These are phyloP conservation scores for Isaurus tuberculatus DNA, from an alignment of 92 coral and sea anemone genomes.

Conservation along the genomic window DNA sequence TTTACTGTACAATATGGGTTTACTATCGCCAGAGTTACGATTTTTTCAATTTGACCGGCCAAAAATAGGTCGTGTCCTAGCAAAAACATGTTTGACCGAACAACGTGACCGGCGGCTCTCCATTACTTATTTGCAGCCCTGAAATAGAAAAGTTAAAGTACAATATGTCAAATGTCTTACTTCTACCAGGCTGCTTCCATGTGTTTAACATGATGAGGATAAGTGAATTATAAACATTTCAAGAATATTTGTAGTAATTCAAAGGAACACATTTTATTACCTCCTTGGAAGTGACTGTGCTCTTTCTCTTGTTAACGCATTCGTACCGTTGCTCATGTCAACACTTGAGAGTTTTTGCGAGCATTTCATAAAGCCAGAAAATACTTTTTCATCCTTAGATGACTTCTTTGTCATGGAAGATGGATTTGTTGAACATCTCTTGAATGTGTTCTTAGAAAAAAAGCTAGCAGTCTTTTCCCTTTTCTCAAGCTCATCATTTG, in stretches of 20 bases:
- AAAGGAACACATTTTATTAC: slow-evolving; percentile 24
- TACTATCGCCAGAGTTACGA: no score
- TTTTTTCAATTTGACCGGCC: no score
- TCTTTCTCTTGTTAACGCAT: slow-evolving; percentile 50
- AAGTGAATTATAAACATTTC: no score
- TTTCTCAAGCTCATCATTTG: slow-evolving; percentile 11
- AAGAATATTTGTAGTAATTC: background rate
- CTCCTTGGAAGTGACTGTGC: slow-evolving; percentile 80
- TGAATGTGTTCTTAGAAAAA: slow-evolving; percentile 33
- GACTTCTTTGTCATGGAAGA: background rate
- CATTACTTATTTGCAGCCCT: no score
- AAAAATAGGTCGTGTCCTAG: no score
- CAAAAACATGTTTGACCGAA: no score
- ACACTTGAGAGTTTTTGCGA: background rate
- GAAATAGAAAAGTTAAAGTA: no score
- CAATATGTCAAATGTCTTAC: no score
- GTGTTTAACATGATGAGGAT: no score
- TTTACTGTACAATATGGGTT: no score
- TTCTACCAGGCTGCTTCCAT: no score
- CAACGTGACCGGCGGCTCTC: no score
- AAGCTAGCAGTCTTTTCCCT: slow-evolving; percentile 22
- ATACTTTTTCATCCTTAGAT: slow-evolving; percentile 15
- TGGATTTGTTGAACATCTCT: slow-evolving; percentile 32
- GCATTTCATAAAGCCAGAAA: background rate
- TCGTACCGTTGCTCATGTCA: background rate